Evolutionary conservation across 2,113 vertebrate genomes (phyloP).

Genomic region (Mastomys coucha): DNA sequence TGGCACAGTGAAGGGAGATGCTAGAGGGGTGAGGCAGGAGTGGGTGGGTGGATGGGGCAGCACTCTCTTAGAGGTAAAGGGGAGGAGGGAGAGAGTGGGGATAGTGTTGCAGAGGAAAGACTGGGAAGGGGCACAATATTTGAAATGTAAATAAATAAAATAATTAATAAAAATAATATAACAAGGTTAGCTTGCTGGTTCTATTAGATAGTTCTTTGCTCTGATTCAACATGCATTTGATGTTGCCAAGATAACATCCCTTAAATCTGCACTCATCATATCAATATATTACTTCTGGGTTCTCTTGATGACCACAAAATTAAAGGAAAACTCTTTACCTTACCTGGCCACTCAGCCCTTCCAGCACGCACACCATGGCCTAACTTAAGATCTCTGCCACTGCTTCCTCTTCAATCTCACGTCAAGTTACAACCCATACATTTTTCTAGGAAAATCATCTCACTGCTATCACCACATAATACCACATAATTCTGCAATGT

Average conservation of each 20-base stretch:
- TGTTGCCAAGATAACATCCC: not conserved
- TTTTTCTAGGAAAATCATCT: constrained; percentile 20
- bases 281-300: not conserved
- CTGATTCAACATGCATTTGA: not conserved
- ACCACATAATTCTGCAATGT: constrained; percentile 41
- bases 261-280: not conserved
- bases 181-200: not conserved
- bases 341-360: not conserved
- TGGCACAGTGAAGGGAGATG: no score
- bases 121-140: no score
- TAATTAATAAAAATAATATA: constrained; percentile 37
- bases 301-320: not conserved
- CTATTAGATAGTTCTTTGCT: not conserved
- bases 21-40: no score
- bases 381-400: not conserved
- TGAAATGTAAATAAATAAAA: no score
- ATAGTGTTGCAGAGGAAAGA: no score
- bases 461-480: not conserved
- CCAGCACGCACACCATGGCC: not conserved
- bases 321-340: constrained; percentile 38
- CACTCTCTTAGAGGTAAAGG: no score
- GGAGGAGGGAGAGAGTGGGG: no score
- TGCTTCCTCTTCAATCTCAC: not conserved
- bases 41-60: no score
- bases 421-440: not conserved